Evolutionary conservation across 1,140 invertebrate genomes (phyloP).

Genomic region (Metopolophium dirhodum): DNA sequence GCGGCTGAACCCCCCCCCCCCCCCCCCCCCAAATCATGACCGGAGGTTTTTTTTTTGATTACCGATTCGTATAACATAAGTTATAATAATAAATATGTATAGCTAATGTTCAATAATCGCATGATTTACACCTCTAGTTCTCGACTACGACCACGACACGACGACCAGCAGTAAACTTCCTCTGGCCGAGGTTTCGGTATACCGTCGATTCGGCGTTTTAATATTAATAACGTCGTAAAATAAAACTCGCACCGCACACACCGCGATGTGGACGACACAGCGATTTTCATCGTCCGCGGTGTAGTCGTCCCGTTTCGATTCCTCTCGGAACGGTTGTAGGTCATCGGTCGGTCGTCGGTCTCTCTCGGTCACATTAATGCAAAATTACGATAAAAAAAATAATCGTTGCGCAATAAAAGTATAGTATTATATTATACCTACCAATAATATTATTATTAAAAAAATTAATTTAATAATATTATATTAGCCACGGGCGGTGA

Average conservation of each 20-base stretch:
- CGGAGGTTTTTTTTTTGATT: background rate
- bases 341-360: background rate
- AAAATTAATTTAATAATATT: background rate
- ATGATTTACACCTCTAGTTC: background rate
- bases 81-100: too few relatives aligned
- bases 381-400: background rate
- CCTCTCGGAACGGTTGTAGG: background rate
- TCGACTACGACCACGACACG: background rate
- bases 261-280: background rate
- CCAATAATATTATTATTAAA: background rate
- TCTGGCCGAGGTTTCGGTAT: background rate
- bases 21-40: too few relatives aligned
- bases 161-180: background rate
- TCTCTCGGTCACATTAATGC: background rate
- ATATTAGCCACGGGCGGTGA: background rate
- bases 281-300: background rate
- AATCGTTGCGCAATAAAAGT: background rate
- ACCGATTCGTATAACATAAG: too few relatives aligned
- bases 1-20: background rate
- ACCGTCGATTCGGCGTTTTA: background rate
- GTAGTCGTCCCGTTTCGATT: background rate
- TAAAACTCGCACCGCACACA: conserved; percentile 3
- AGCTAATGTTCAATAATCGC: background rate
- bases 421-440: too few relatives aligned
- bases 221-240: conserved; percentile 10